A percentile compares a stretch with the other conserved stretches of the same genome.
Evolutionary conservation across 2,888 invertebrate genomes (phyloP).

Genomic region (Smittia aterrima): DNA sequence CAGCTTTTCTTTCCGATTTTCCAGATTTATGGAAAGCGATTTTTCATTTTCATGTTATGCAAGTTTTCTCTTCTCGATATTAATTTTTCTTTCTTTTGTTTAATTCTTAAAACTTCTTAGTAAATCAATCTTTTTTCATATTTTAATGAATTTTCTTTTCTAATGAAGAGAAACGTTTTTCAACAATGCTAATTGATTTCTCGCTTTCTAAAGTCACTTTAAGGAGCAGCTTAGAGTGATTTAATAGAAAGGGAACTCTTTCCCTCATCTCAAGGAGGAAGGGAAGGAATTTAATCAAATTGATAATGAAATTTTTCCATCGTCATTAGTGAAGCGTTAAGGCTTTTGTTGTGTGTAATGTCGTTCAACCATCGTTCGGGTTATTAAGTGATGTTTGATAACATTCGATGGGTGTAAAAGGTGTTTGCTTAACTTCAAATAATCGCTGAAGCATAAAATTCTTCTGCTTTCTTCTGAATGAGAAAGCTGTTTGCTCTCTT

Average conservation of each 20-base stretch:
- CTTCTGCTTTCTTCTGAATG: not conserved
- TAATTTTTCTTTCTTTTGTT: too few relatives aligned
- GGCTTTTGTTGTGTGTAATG: not conserved
- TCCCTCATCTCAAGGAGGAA: too few relatives aligned
- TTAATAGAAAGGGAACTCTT: too few relatives aligned
- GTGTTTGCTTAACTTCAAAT: not conserved
- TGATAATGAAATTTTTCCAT: slow-evolving; percentile 11
- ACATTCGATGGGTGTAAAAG: not conserved
- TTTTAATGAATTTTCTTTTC: too few relatives aligned
- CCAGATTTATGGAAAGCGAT: too few relatives aligned
- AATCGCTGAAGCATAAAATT: not conserved
- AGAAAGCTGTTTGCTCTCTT: not conserved
- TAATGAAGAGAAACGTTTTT: too few relatives aligned
- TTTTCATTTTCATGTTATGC: too few relatives aligned
- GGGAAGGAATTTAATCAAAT: not conserved
- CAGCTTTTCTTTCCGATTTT: too few relatives aligned
- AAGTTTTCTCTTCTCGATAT: too few relatives aligned
- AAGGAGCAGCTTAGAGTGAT: too few relatives aligned
- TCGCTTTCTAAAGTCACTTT: not conserved
- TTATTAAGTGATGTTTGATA: not conserved
- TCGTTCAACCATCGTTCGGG: not conserved
- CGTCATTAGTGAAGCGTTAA: not conserved
- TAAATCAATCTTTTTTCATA: too few relatives aligned
- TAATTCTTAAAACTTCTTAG: too few relatives aligned
- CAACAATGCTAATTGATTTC: not conserved